Conservation (phyloP, 2,113 vertebrate species). For the Sardina pilchardus region DNA sequence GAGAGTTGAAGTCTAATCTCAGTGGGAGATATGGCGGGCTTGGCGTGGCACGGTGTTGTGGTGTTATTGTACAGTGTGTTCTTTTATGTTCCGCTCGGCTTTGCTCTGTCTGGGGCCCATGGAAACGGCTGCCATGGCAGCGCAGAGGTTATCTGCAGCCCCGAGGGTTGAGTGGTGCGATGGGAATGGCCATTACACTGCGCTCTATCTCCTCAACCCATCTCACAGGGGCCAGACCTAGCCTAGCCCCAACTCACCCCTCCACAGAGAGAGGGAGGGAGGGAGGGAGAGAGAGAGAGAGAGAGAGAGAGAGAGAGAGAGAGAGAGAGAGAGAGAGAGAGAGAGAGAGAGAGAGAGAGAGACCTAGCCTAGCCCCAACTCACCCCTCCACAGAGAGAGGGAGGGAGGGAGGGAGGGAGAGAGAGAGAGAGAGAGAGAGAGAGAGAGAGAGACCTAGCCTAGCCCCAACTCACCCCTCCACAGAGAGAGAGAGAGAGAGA, state of each 20-base stretch:
- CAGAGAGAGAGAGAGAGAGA: neutral
- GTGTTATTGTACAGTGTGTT: neutral
- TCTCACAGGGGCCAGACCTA: neutral
- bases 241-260: neutral
- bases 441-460: no score
- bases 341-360: neutral
- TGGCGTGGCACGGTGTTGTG: neutral
- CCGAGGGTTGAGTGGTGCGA: slow-evolving; percentile 10
- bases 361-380: neutral
- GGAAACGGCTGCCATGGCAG: neutral
- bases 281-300: neutral
- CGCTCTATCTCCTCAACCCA: neutral
- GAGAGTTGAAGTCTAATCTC: neutral
- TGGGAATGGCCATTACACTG: neutral
- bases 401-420: neutral
- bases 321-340: neutral
- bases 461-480: no score
- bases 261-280: neutral
- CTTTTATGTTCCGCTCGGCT: neutral
- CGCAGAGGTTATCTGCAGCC: neutral
- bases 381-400: neutral
- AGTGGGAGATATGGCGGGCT: neutral
- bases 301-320: slow-evolving; percentile 6
- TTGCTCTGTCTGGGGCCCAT: neutral
- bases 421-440: neutral